Conservation (phyloP, 2,113 vertebrate genomes). For the Aleadryas rufinucha region DNA sequence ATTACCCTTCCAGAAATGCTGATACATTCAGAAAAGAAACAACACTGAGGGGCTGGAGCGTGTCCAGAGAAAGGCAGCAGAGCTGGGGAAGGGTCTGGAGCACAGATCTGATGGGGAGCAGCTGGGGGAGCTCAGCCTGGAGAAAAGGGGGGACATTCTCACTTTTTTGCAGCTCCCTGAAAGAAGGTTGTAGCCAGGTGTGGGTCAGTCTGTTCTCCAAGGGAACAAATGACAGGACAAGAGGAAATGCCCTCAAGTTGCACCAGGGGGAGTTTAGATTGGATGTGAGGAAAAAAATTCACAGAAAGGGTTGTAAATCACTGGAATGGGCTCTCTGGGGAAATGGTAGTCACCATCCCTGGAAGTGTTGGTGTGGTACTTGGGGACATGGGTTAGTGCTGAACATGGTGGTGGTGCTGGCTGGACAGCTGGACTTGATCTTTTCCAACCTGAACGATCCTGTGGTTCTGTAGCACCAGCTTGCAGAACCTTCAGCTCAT, state of each 20-base stretch:
- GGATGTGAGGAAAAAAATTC: neutral
- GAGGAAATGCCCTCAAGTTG: neutral
- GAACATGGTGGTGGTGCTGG: neutral
- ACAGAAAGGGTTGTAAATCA: neutral
- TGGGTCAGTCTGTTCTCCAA: neutral
- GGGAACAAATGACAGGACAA: neutral
- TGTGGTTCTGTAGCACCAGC: neutral
- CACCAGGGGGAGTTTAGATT: neutral
- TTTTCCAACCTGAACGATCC: neutral
- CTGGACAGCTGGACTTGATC: neutral
- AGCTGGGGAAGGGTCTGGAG: neutral
- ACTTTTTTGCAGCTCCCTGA: neutral
- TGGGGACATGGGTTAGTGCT: neutral
- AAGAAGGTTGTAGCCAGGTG: neutral
- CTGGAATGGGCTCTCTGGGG: neutral
- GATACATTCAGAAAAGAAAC: neutral
- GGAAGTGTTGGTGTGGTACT: neutral
- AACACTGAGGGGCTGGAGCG: accelerated
- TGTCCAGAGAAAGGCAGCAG: neutral
- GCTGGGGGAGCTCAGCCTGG: neutral
- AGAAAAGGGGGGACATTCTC: neutral
- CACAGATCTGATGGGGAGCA: neutral
- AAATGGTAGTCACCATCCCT: neutral
- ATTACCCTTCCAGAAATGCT: neutral
- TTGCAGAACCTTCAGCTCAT: neutral